Conservation (phyloP, 2,113 vertebrate species). For the Leptosomus discolor region DNA sequence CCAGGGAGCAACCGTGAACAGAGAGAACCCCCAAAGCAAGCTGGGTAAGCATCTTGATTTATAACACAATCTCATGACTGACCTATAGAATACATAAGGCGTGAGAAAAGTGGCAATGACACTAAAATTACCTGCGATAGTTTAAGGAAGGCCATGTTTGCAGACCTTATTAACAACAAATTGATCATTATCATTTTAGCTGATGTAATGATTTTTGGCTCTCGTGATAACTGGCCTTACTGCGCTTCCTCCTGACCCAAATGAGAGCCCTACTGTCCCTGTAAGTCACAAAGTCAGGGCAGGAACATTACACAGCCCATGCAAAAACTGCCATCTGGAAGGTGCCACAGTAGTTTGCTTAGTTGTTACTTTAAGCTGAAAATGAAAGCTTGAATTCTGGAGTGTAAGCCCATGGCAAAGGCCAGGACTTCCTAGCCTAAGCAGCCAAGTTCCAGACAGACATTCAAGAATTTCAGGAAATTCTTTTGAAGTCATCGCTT, state of each 20-base stretch:
- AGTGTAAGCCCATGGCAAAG: not conserved
- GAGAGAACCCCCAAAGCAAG: not conserved
- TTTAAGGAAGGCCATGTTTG: not conserved
- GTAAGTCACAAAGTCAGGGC: accelerated
- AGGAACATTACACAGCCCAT: not conserved
- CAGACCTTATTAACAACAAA: not conserved
- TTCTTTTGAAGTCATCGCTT: not conserved
- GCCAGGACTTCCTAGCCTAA: not conserved
- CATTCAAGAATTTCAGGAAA: not conserved
- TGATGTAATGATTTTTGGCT: not conserved
- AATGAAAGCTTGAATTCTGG: not conserved
- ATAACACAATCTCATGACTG: too few species aligned
- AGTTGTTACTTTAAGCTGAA: not conserved
- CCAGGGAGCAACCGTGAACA: not conserved
- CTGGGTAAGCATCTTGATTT: not conserved
- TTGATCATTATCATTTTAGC: not conserved
- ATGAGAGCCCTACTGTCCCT: not conserved
- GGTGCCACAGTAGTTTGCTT: not conserved
- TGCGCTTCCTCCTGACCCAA: not conserved
- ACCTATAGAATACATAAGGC: too few species aligned
- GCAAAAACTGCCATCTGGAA: not conserved
- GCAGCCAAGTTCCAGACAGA: not conserved
- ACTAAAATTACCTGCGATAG: not conserved
- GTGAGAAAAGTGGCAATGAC: not conserved
- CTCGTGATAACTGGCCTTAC: not conserved